phyloP scores from a whole-genome alignment of 2,888 invertebrate genomes.

The Atherix ibis region DNA sequence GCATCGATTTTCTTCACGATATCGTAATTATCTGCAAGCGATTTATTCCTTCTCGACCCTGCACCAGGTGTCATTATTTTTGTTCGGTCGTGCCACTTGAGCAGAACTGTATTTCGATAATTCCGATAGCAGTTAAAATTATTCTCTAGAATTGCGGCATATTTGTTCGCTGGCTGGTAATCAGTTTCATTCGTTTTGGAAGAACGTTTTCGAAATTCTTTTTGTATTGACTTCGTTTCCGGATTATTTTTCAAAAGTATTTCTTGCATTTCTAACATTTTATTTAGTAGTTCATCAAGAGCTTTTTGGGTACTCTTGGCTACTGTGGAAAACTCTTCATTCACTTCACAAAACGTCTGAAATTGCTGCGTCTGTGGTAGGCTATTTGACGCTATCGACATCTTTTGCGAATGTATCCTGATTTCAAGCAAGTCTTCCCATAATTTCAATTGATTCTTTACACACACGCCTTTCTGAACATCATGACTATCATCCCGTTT shows the following conservation, averaged over 20 bases:
- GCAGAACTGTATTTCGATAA: conserved; percentile 65
- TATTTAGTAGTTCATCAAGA: conserved; percentile 45
- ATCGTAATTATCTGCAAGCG: conserved; percentile 35
- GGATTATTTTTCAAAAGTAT: conserved; percentile 45
- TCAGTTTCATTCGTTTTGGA: conserved; percentile 4
- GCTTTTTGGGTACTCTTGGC: conserved; percentile 37
- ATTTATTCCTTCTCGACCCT: conserved; percentile 36
- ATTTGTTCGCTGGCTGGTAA: conserved; percentile 17
- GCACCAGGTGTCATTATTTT: conserved; percentile 47
- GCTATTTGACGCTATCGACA: conserved; percentile 57
- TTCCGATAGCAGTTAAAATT: conserved; percentile 44
- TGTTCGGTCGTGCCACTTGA: conserved; percentile 93
- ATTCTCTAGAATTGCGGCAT: conserved; percentile 37
- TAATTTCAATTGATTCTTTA: conserved; percentile 52
- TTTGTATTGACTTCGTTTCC: conserved; percentile 40
- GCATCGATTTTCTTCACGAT: conserved; percentile 64
- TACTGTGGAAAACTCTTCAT: conserved; percentile 37
- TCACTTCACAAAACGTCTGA: conserved; percentile 27
- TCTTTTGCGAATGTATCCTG: conserved; percentile 76
- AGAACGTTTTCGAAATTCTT: conserved; percentile 17
- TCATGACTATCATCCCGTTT: conserved; percentile 33
- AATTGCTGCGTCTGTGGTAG: conserved; percentile 52
- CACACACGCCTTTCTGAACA: conserved; percentile 48
- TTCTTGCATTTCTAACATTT: conserved; percentile 43
- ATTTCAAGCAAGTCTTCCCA: conserved; percentile 80